Evolutionary conservation across 2,888 invertebrate species (phyloP).

Genomic region (Tetramorium bicarinatum): DNA sequence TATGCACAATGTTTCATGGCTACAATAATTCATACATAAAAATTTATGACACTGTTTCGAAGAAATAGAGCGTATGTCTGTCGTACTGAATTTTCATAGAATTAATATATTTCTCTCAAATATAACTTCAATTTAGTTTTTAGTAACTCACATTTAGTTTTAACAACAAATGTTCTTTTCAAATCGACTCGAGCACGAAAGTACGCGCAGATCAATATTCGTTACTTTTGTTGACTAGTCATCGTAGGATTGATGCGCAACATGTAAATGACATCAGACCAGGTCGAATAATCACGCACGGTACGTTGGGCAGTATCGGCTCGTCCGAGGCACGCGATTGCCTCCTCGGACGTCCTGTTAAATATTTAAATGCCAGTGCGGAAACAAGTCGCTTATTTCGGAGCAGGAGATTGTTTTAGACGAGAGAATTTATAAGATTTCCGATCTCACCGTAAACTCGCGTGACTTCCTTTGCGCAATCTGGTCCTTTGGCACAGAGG

Average conservation of each 20-base stretch:
- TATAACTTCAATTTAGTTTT: not conserved
- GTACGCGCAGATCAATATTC: slow-evolving; percentile 12
- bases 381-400: slow-evolving; percentile 55
- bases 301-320: slow-evolving; percentile 42
- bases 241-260: not conserved
- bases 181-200: not conserved
- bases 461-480: slow-evolving; percentile 45
- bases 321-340: slow-evolving; percentile 68
- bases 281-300: slow-evolving; percentile 71
- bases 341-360: slow-evolving; percentile 73
- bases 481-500: not conserved
- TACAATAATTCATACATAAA: not conserved
- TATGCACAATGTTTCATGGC: not conserved
- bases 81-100: not conserved
- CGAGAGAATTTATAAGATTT: slow-evolving; percentile 52
- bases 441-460: slow-evolving; percentile 38
- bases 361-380: slow-evolving; percentile 73
- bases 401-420: slow-evolving; percentile 11
- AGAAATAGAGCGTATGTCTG: not conserved
- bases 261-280: slow-evolving; percentile 75
- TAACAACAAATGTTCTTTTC: not conserved
- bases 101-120: not conserved
- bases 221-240: slow-evolving; percentile 27
- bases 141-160: not conserved
- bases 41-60: not conserved